phyloP scores from a whole-genome alignment of 2,797 vertebrate genomes.

The Chromobotia macracanthus region DNA sequence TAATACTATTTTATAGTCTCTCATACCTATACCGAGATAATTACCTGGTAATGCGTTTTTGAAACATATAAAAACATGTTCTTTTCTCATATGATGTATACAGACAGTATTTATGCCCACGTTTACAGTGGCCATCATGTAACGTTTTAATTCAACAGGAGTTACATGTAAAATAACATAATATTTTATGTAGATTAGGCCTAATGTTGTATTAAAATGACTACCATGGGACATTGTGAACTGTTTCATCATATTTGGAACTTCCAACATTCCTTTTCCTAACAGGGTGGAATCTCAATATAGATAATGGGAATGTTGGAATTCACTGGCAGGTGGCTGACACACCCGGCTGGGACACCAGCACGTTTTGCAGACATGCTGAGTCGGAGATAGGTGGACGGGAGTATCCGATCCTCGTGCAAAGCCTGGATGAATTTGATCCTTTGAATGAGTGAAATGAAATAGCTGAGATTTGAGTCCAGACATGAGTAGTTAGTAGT shows the following conservation, averaged over 20 bases:
- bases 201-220: not conserved
- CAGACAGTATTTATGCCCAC: too few species aligned
- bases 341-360: not conserved
- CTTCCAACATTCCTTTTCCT: not conserved
- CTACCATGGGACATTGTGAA: not conserved
- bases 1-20: not conserved
- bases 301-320: not conserved
- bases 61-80: not conserved
- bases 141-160: too few species aligned
- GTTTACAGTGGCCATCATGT: too few species aligned
- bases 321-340: not conserved
- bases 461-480: constrained; percentile 2
- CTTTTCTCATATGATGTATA: not conserved
- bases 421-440: constrained; percentile 60
- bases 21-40: not conserved
- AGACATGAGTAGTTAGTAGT: not conserved
- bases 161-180: too few species aligned
- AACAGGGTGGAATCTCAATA: not conserved
- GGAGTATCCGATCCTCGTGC: constrained; percentile 54
- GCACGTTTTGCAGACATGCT: constrained; percentile 57
- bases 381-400: constrained; percentile 31
- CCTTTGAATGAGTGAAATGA: constrained; percentile 1
- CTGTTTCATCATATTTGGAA: not conserved
- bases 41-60: not conserved
- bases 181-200: too few species aligned